phyloP scores from a whole-genome alignment of 2,113 vertebrate genomes.

The Spilogale gracilis region DNA sequence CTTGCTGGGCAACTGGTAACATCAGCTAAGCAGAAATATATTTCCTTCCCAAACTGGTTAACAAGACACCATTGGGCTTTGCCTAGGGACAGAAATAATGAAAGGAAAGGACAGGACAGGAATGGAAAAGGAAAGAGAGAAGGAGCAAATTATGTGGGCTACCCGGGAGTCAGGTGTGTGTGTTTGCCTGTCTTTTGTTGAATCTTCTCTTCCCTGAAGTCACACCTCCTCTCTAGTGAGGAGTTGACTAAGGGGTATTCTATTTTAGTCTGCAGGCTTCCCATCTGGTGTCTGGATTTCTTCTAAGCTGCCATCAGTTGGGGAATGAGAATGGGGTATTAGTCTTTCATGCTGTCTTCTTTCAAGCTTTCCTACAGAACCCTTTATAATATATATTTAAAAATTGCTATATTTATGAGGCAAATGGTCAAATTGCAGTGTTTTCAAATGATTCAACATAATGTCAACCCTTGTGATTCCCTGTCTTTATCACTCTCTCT shows the following conservation, averaged over 20 bases:
- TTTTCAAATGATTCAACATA: not conserved
- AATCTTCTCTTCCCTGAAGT: constrained; percentile 54
- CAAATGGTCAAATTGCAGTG: not conserved
- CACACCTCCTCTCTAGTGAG: constrained; percentile 14
- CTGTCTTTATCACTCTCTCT: not conserved
- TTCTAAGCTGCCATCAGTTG: constrained; percentile 27
- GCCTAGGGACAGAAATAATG: not conserved
- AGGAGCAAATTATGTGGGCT: not conserved
- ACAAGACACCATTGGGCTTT: not conserved
- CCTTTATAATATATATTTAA: constrained; percentile 46
- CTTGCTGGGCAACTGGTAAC: not conserved
- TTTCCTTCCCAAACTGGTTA: constrained; percentile 17
- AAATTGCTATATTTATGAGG: constrained; percentile 22
- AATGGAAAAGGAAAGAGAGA: not conserved
- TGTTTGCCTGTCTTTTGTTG: constrained; percentile 47
- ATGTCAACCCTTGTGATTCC: not conserved
- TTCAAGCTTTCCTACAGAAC: constrained; percentile 28
- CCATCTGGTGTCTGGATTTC: constrained; percentile 63
- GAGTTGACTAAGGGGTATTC: constrained; percentile 34
- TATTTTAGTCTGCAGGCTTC: constrained; percentile 57
- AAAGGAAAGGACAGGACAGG: not conserved
- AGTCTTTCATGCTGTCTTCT: constrained; percentile 37
- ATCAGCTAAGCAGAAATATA: not conserved
- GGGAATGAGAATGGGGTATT: constrained; percentile 3
- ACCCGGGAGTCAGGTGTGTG: not conserved